Evolutionary conservation across 2,888 invertebrate genomes (phyloP).

Genomic region (Diogma glabrata): DNA sequence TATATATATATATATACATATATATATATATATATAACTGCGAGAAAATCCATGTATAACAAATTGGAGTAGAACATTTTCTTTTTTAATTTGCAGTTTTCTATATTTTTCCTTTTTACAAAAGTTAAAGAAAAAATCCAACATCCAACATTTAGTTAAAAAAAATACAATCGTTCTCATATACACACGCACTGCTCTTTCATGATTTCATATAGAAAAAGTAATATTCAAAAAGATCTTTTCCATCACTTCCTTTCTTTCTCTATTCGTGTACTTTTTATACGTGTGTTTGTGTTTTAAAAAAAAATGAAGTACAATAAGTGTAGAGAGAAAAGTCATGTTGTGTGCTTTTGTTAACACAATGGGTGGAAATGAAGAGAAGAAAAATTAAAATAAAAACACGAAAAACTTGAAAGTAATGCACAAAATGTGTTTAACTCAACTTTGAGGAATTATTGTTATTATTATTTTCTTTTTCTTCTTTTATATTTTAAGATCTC

Average conservation of each 20-base stretch:
- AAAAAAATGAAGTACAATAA: constrained; percentile 2
- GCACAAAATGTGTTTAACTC: constrained; percentile 6
- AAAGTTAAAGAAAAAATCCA: no score
- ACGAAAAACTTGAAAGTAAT: constrained; percentile 6
- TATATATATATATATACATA: no score
- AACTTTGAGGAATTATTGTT: constrained; percentile 5
- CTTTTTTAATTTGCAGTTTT: no score
- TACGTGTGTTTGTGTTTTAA: constrained; percentile 3
- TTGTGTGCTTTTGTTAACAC: constrained; percentile 7
- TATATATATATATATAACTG: no score
- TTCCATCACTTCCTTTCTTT: no score
- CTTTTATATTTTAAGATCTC: constrained; percentile 4
- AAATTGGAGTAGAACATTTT: constrained; percentile 3
- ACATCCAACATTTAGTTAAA: no score
- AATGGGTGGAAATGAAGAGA: constrained; percentile 8
- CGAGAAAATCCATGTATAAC: neutral
- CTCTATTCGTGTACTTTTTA: no score
- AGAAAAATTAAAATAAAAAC: neutral
- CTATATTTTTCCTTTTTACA: no score
- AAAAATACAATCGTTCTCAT: no score
- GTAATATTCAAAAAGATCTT: no score
- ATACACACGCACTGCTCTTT: constrained; percentile 8
- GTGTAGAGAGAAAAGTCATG: neutral
- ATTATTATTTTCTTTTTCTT: no score
- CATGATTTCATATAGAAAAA: constrained; percentile 2